A percentile compares a stretch with the other conserved stretches of the same genome.
Conservation (phyloP, 2,797 vertebrate species). For the Poeciliopsis presidionis region DNA sequence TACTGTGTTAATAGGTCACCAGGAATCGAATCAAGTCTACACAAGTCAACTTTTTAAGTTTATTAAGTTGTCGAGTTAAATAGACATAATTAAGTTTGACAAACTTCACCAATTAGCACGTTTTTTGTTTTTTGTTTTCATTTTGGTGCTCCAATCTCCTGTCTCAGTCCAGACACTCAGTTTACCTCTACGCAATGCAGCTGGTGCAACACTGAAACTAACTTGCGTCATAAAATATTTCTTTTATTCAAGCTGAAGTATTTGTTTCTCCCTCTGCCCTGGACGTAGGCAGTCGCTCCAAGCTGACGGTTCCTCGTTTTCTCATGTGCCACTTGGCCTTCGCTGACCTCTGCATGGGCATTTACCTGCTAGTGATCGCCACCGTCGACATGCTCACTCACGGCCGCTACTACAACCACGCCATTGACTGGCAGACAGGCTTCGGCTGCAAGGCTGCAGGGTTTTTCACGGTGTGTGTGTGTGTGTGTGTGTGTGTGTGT, state of each 20-base stretch:
- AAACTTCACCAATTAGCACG: too few species aligned
- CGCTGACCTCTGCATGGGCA: conserved; percentile 94
- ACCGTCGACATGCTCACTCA: conserved; percentile 88
- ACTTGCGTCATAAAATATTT: neutral
- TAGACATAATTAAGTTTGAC: too few species aligned
- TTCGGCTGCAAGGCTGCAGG: conserved; percentile 89
- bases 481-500: too few species aligned
- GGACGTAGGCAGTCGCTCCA: conserved; percentile 83
- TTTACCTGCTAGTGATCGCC: conserved; percentile 93
- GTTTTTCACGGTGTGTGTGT: conserved; percentile 86
- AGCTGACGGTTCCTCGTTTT: conserved; percentile 94
- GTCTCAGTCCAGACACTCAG: too few species aligned
- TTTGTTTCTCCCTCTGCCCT: conserved; percentile 5
- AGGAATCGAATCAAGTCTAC: neutral
- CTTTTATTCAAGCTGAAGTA: neutral
- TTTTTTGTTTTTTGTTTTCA: too few species aligned
- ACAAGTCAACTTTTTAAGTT: too few species aligned
- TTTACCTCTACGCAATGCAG: neutral
- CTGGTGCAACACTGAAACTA: neutral
- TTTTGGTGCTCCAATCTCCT: too few species aligned
- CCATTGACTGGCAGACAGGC: conserved; percentile 94
- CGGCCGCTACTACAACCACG: conserved; percentile 91
- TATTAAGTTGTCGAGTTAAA: too few species aligned
- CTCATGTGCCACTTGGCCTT: conserved; percentile 98
- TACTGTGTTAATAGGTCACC: too few species aligned